Evolutionary conservation across 1,140 invertebrate species (phyloP), one percentile per base, ranked within the genome.

Genomic region (Augochlora pura): DNA sequence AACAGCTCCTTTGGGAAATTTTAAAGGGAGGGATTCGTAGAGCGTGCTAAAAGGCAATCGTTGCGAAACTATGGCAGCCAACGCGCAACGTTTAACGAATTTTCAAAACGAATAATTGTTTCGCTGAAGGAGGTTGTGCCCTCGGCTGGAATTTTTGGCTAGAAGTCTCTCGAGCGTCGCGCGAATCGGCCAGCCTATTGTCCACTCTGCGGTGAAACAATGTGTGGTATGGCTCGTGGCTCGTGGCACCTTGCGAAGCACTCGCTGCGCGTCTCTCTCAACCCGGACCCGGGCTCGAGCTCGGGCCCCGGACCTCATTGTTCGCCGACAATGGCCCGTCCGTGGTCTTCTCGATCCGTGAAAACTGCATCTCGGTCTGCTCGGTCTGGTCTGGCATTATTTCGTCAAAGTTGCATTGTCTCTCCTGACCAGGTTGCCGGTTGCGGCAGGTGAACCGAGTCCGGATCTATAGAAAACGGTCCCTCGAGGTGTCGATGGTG

Each of bases 331-430:
- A 86, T 86, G 74, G 66, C 23, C 62, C 42, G 54, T 32, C 25
- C 12, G 39, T 42, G n/a, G 14, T 60, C 39, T 77, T 70, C 79
- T 77, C 25, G 25, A 75, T 81, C 75, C 25, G 69, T 54, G 27
- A 77, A 57, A 52, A 52, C n/a, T 70, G 59, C 46, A 70, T 42
- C 32, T 64, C 60, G 59, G 42, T 12, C 16, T 5, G 49, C 32
- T 64, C 60, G 59, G 42, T 12, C 16, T 5, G 49, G 49, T 21
- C 49, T 54, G 62, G 64, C 62, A 81, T 75, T 73, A 84, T 77
- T 62, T 84, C 57, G 67, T 82, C 67, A 79, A 82, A 76, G 59
- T 79, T 64, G 82, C 42, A 79, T 85, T 82, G 70, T 86, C 80
- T 86, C 59, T 82, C 64, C n/a, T 16, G 39, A 14, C 1, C 32